These are phyloP conservation scores for Dermochelys coriacea DNA, from an alignment of 2,797 vertebrate genomes.

Conservation along the genomic window DNA sequence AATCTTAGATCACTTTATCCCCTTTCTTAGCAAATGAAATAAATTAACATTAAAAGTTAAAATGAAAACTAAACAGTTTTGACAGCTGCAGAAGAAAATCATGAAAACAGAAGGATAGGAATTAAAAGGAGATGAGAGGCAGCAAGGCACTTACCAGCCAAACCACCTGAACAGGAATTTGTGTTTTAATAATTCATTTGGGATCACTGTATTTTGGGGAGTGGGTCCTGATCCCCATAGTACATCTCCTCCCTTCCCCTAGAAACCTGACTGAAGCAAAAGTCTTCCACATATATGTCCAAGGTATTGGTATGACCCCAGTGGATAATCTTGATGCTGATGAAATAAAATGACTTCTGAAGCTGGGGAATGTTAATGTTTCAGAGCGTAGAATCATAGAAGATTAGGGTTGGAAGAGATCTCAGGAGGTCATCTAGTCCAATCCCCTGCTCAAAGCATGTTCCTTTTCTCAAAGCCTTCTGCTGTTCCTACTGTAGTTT, in stretches of 20 bases:
- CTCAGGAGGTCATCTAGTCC: no score
- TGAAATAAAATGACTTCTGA: background rate
- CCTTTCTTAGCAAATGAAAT: background rate
- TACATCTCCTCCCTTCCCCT: accelerated
- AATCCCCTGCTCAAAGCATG: no score
- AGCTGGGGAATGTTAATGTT: background rate
- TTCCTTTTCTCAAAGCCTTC: no score
- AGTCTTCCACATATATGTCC: background rate
- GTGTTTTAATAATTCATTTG: background rate
- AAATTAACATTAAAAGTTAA: background rate
- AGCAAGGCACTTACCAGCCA: background rate
- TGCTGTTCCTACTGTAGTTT: background rate
- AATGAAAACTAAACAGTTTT: accelerated
- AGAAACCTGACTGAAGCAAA: background rate
- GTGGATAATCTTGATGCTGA: background rate
- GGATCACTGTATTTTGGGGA: background rate
- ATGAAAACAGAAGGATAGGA: accelerated
- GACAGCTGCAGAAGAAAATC: background rate
- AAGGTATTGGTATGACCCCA: background rate
- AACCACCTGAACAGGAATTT: background rate
- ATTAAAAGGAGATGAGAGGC: background rate
- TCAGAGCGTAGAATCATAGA: background rate
- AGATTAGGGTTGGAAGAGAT: no score
- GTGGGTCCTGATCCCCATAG: background rate
- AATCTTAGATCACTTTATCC: background rate